phyloP scores from a whole-genome alignment of 2,888 invertebrate genomes.

The Callinectes sapidus region DNA sequence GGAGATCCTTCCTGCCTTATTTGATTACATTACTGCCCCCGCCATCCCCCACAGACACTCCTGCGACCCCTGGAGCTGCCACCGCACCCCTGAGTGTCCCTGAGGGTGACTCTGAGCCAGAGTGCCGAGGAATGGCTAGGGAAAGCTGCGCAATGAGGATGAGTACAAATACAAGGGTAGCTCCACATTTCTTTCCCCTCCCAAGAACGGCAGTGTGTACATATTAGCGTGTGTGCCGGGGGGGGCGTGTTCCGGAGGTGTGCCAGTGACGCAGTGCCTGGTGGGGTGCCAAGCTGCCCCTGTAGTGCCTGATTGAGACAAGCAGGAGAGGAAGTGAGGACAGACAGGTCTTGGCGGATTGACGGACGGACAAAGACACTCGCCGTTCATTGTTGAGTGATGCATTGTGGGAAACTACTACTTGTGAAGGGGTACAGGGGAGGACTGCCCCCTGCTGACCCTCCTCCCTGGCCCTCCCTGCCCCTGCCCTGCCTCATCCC shows the following conservation, averaged over 20 bases:
- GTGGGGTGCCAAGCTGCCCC: background rate
- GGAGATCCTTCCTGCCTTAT: conserved; percentile 14
- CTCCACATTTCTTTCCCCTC: background rate
- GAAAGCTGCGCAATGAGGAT: background rate
- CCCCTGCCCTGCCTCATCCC: background rate
- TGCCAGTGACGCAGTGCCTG: background rate
- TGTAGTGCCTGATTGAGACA: conserved; percentile 29
- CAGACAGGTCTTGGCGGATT: background rate
- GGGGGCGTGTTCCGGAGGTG: background rate
- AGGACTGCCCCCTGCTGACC: background rate
- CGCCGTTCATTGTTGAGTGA: background rate
- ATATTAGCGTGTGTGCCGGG: background rate
- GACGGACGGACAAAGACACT: background rate
- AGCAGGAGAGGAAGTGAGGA: conserved; percentile 19
- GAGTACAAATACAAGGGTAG: background rate
- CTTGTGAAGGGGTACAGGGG: background rate
- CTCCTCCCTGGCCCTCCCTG: background rate
- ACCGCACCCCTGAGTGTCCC: too few relatives aligned
- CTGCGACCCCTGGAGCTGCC: background rate
- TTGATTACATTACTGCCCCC: background rate
- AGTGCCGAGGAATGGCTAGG: background rate
- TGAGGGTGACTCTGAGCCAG: too few relatives aligned
- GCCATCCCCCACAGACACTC: background rate
- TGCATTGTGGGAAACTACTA: background rate
- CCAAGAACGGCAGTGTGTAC: background rate